Conservation (phyloP, 2,888 invertebrate species). For the Acheta domesticus region DNA sequence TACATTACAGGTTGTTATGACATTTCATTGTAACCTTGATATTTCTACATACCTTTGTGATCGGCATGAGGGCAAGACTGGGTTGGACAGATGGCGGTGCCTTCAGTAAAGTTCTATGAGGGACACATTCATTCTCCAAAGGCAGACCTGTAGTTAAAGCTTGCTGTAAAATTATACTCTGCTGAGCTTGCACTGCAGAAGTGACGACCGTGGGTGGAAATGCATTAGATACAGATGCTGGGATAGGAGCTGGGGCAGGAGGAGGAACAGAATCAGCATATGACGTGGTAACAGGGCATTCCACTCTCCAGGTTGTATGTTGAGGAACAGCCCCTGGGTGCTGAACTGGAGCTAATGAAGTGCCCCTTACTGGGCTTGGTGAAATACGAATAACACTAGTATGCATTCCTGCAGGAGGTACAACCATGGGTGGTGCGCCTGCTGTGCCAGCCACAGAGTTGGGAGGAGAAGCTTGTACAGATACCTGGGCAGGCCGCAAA, state of each 20-base stretch:
- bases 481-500: constrained; percentile 59
- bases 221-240: constrained; percentile 42
- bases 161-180: constrained; percentile 49
- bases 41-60: constrained; percentile 27
- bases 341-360: constrained; percentile 20
- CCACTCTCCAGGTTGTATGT: constrained; percentile 39
- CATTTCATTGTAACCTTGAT: no score
- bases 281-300: constrained; percentile 36
- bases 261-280: constrained; percentile 32
- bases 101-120: constrained; percentile 30
- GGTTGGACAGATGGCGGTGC: constrained; percentile 26
- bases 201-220: constrained; percentile 47
- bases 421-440: constrained; percentile 40
- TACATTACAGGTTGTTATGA: no score
- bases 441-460: constrained; percentile 36
- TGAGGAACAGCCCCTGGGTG: constrained; percentile 25
- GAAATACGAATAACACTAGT: constrained; percentile 84
- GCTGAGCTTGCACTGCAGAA: constrained; percentile 40
- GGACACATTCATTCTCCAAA: constrained; percentile 19
- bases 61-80: constrained; percentile 32
- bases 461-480: constrained; percentile 48
- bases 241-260: constrained; percentile 28
- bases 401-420: constrained; percentile 51
- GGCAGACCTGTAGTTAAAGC: constrained; percentile 45
- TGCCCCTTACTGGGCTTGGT: constrained; percentile 49